Percentiles rank a stretch among this genome's conserved stretches.
These are phyloP conservation scores for Clanis bilineata DNA, from an alignment of 2,888 invertebrate species.

Conservation along the genomic window DNA sequence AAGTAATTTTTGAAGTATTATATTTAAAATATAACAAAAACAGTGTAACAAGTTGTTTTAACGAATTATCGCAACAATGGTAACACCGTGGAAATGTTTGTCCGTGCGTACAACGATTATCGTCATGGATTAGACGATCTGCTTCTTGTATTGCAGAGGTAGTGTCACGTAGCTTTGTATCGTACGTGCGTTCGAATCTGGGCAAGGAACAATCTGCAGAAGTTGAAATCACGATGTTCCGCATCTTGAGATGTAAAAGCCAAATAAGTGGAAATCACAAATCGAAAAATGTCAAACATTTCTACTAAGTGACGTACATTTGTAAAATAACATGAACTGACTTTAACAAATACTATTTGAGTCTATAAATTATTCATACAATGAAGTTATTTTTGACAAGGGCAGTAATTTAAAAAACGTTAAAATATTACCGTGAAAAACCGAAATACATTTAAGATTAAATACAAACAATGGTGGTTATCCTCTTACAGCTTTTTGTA, in stretches of 20 bases:
- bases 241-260: no score
- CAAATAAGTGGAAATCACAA: no score
- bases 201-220: neutral
- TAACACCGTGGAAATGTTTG: conserved; percentile 4
- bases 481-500: neutral
- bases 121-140: neutral
- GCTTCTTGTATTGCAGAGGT: neutral
- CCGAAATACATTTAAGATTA: no score
- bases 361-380: no score
- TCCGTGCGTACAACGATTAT: conserved; percentile 10
- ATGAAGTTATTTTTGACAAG: no score
- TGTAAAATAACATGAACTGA: no score
- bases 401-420: no score
- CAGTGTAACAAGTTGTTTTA: neutral
- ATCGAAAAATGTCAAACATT: no score
- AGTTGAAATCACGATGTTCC: no score
- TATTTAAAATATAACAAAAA: neutral
- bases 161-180: neutral
- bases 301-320: no score
- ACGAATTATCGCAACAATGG: neutral
- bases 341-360: no score
- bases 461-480: neutral
- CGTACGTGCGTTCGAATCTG: neutral
- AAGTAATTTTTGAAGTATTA: neutral
- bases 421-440: no score